These are phyloP conservation scores for Mesitornis unicolor DNA, from an alignment of 2,113 vertebrate species.

Conservation along the genomic window DNA sequence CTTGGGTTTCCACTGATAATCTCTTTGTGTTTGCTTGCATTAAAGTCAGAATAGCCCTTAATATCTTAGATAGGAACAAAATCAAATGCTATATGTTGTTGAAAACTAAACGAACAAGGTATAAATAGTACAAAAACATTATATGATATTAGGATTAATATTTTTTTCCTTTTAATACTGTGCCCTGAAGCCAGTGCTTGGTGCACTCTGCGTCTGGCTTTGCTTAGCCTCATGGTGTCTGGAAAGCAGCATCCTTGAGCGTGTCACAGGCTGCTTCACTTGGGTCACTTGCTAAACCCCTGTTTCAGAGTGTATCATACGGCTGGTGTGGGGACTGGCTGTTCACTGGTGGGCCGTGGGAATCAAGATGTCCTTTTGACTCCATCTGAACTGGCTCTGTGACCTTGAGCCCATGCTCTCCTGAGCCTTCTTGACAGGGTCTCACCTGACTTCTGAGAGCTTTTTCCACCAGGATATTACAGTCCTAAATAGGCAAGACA, in stretches of 20 bases:
- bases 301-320: neutral
- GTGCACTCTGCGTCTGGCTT: neutral
- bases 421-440: neutral
- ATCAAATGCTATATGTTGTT: neutral
- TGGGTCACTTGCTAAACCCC: neutral
- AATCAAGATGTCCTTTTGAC: neutral
- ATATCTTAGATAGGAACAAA: neutral
- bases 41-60: neutral
- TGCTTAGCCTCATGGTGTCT: fast-evolving
- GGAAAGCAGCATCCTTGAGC: neutral
- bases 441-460: neutral
- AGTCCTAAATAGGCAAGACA: neutral
- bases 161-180: neutral
- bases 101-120: neutral
- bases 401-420: neutral
- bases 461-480: neutral
- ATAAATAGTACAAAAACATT: neutral
- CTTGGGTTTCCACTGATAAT: neutral
- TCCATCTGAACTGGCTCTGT: neutral
- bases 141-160: neutral
- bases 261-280: neutral
- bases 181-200: neutral
- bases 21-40: neutral
- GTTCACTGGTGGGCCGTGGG: neutral
- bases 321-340: neutral